Evolutionary conservation across 2,113 vertebrate species (phyloP).

Genomic region (Oreochromis tanganicae): DNA sequence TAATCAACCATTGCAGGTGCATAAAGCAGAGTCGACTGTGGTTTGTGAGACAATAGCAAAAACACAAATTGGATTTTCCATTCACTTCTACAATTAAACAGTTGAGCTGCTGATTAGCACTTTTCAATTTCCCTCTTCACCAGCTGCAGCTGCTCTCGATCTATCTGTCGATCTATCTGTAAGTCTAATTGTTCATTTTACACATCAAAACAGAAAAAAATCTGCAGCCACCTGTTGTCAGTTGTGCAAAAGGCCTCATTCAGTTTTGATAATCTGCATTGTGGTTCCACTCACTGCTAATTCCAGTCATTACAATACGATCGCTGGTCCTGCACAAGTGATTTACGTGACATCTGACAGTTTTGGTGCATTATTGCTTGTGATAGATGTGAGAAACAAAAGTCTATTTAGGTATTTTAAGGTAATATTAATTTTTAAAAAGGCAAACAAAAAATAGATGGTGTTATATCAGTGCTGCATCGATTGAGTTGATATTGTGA

Average conservation of each 20-base stretch:
- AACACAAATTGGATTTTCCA: constrained; percentile 49
- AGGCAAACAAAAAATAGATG: neutral
- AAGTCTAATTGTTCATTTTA: neutral
- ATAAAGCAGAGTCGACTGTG: constrained; percentile 10
- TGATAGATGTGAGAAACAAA: constrained; percentile 4
- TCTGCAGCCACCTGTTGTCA: neutral
- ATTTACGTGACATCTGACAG: neutral
- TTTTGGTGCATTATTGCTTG: neutral
- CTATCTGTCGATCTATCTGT: neutral
- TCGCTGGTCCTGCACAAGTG: neutral
- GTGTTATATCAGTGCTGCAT: neutral
- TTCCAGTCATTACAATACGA: constrained; percentile 11
- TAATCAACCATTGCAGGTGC: constrained; percentile 43
- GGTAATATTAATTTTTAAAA: neutral
- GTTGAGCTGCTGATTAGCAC: constrained; percentile 43
- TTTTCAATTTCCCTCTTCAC: constrained; percentile 16
- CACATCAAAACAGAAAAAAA: neutral
- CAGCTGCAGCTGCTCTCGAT: constrained; percentile 19
- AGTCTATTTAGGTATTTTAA: constrained; percentile 9
- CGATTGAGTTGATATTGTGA: neutral
- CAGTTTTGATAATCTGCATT: neutral
- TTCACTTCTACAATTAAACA: constrained; percentile 37
- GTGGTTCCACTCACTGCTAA: neutral
- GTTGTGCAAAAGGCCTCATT: neutral
- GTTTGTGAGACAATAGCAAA: constrained; percentile 30